phyloP scores from a whole-genome alignment of 1,140 invertebrate species.

The Leptopilina boulardi region DNA sequence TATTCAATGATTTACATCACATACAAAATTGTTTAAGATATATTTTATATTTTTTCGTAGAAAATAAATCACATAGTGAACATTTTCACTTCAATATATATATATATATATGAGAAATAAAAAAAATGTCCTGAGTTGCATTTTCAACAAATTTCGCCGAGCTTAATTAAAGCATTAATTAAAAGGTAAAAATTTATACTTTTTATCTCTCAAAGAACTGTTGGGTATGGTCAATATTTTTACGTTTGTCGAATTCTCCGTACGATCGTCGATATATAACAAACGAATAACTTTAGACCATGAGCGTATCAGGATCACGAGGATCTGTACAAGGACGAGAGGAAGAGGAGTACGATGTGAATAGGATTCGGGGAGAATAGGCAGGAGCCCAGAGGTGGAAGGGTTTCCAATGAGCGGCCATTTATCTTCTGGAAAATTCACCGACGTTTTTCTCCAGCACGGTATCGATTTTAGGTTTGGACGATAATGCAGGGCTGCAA shows the following conservation, averaged over 20 bases:
- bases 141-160: background rate
- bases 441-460: constrained; percentile 64
- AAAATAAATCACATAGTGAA: too few species aligned
- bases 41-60: too few species aligned
- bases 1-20: too few species aligned
- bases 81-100: too few species aligned
- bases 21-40: too few species aligned
- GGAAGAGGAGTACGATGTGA: constrained; percentile 20
- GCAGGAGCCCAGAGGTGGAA: constrained; percentile 46
- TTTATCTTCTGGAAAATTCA: constrained; percentile 66
- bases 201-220: background rate
- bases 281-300: constrained; percentile 26
- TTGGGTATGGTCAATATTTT: background rate
- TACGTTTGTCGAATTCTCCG: constrained; percentile 19
- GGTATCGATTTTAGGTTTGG: constrained; percentile 68
- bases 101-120: background rate
- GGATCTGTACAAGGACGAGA: constrained; percentile 22
- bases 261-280: constrained; percentile 15
- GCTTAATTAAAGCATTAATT: background rate
- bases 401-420: constrained; percentile 66
- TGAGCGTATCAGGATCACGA: constrained; percentile 17
- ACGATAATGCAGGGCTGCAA: constrained; percentile 53
- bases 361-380: constrained; percentile 39
- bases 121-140: background rate
- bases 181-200: constrained; percentile 12